These are phyloP conservation scores for Oncorhynchus nerka DNA, from an alignment of 2,113 vertebrate species.

Conservation along the genomic window DNA sequence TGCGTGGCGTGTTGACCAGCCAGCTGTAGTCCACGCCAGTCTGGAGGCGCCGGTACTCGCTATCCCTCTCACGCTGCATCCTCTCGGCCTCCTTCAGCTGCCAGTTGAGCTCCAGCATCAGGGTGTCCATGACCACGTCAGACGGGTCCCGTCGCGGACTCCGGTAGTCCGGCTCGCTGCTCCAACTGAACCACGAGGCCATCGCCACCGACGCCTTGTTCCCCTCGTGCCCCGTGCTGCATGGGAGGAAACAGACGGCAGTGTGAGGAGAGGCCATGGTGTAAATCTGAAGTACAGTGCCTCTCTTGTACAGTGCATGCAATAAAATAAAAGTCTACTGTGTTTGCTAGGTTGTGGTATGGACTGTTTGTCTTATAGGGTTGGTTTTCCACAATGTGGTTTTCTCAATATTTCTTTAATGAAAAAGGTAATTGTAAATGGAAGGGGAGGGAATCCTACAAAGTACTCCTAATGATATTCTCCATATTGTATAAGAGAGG, in stretches of 20 bases:
- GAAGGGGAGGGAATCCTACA: too few species aligned
- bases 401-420: too few species aligned
- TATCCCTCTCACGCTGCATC: conserved; percentile 82
- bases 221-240: conserved; percentile 16
- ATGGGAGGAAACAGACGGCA: neutral
- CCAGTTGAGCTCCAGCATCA: conserved; percentile 95
- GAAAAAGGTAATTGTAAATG: too few species aligned
- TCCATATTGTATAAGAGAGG: too few species aligned
- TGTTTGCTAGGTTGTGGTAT: neutral
- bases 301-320: neutral
- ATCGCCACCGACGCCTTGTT: conserved; percentile 77
- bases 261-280: neutral
- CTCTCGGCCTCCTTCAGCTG: conserved; percentile 89
- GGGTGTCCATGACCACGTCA: conserved; percentile 88
- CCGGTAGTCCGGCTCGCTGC: conserved; percentile 72
- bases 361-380: too few species aligned
- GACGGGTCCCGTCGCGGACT: conserved; percentile 76
- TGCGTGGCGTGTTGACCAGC: conserved; percentile 83
- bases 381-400: too few species aligned
- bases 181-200: conserved; percentile 90
- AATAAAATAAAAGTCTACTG: neutral
- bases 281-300: neutral
- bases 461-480: too few species aligned
- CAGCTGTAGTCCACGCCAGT: conserved; percentile 96
- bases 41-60: conserved; percentile 78